Evolutionary conservation across 1,140 invertebrate genomes (phyloP), one percentile per base, ranked within the genome.

Genomic region (Acromyrmex charruanus): DNA sequence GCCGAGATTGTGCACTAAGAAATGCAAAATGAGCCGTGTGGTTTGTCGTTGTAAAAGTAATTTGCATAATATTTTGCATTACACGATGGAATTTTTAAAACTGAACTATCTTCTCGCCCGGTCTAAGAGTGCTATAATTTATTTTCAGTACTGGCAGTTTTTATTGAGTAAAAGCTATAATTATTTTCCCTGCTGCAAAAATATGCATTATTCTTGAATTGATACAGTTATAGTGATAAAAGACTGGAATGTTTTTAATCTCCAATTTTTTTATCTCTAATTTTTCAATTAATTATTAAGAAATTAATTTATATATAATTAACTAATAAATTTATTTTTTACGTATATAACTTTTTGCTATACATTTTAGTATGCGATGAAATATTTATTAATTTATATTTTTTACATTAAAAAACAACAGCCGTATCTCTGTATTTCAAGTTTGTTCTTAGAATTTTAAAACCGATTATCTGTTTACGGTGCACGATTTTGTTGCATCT

Each of bases 1-100:
- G 53, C 39, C 25, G 44, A 84, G 69, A 84, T 84, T 75, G 80
- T 84, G 25, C 21, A 63, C 55, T 75, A 44, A 44, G 39, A 63
- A 61, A 84, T 75, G 69, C 69, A 74, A 82, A 84, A 39, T 63
- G 39, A 84, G 55, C 69, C 21, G 7, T 61, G 55, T 35, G 69
- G 55, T 84, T 84, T 75, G 80, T 75, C 55, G 55, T 63, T 63
- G 55, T 55, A 51, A 75, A 61, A 75, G 55, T 61, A 44, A 84
- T 84, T 75, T 63, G 58, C 80, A 84, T 84, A 63, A 74, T 28
- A 61, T 84, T 84, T 84, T 84, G 69, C 55, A 61, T 84, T 84
- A 84, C 39, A 51, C 14, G 55, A 84, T 65, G 51, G 39, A 44
- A 63, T 74, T 84, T 84, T 84, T 84, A 31, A 61, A 75, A 10